These are phyloP conservation scores for Cranoglanis bouderius DNA, from an alignment of 2,113 vertebrate species.

Conservation along the genomic window DNA sequence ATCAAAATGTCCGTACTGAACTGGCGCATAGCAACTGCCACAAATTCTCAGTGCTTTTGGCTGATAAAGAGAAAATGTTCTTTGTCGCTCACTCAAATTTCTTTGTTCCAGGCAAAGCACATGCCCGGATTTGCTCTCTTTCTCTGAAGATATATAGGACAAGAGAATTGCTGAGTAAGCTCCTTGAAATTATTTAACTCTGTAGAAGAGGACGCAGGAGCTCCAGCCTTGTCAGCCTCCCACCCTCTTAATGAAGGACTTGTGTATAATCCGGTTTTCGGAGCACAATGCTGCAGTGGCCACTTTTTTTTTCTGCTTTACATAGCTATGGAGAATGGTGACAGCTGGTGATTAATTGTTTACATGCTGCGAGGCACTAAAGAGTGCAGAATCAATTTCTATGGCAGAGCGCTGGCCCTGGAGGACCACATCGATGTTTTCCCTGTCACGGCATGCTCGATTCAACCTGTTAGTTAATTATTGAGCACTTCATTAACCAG, in stretches of 20 bases:
- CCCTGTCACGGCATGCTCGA: background rate
- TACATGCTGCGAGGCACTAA: slow-evolving; percentile 48
- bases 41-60: background rate
- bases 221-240: background rate
- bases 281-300: background rate
- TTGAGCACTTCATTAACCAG: slow-evolving; percentile 8
- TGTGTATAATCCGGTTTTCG: background rate
- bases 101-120: slow-evolving; percentile 23
- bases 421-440: slow-evolving; percentile 22
- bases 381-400: slow-evolving; percentile 9
- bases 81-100: background rate
- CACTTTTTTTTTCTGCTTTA: background rate
- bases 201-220: slow-evolving; percentile 37
- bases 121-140: background rate
- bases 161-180: slow-evolving; percentile 53
- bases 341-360: slow-evolving; percentile 36
- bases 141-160: slow-evolving; percentile 23
- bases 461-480: slow-evolving; percentile 15
- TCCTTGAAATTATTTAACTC: slow-evolving; percentile 50
- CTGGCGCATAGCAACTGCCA: background rate
- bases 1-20: background rate
- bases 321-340: slow-evolving; percentile 8
- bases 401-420: background rate
- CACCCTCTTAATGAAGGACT: background rate
- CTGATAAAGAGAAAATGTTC: background rate